Base-by-base conservation (phyloP, 2,797 vertebrate species). In the Poeciliopsis turneri region DNA sequence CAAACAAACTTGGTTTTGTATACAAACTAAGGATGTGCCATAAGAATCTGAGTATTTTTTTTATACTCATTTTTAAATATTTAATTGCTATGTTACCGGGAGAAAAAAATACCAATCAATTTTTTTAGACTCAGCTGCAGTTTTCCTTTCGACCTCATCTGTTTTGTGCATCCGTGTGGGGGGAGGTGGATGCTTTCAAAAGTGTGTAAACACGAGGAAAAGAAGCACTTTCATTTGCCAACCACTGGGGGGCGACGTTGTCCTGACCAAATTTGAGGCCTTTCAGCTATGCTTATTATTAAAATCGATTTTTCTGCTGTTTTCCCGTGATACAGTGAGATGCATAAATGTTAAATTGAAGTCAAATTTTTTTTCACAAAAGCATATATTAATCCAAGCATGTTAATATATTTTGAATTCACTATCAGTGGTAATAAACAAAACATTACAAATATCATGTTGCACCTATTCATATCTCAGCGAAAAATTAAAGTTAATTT, bases 191-290 rank as follows among this genome's bases (percentile, higher is more conserved):
- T 25, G 49, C 0, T 69, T 33, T 9, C 36, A 41, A 39, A 53
- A 20, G 47, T 53, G 15, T 28, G 49, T 28, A 11, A 39, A 69
- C 36, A 77, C 75, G 9, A 46, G 2, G 43, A 20, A 55, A 13
- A 23, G 4, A 77, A 39, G 51, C 18, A 8, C 3, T 83, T 0
- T 4, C 25, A 23, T 41, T 64, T 49, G 2, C 1, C 36, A 51
- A 70, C 87, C 87, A 77, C 87, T 61, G 18, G 79, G 82, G 74
- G 83, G 79, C 81, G 66, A 81, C 71, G 74, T 78, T 51, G 74
- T 39, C 20, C 25, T 5, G 2, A 61, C 36, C 13, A 55, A 18
- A 66, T 8, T 45, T 3, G 25, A 16, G 16, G n/a, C 5, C 10
- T 11, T 1, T 49, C 10, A 4, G 41, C 4, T 45, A 2, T 12